Percentiles rank a stretch among this genome's conserved stretches.
phyloP scores from a whole-genome alignment of 64 coral and sea anemone species.

The Pocillopora verrucosa region DNA sequence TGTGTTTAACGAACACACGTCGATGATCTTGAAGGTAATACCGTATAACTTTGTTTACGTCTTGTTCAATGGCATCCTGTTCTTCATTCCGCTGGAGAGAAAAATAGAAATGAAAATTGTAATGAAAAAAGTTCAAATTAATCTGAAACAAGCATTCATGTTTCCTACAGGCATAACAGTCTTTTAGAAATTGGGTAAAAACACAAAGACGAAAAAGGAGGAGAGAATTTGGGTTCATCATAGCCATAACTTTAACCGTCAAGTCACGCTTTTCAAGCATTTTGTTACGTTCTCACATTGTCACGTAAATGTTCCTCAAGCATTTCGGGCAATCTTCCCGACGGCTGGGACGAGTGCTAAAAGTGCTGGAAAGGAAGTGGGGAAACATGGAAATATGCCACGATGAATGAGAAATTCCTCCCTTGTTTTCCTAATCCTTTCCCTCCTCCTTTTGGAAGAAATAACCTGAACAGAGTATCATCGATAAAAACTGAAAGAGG shows the following conservation, averaged over 20 bases:
- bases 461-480: not conserved
- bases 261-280: not conserved
- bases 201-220: not conserved
- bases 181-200: not conserved
- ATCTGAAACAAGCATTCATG: not conserved
- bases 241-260: not conserved
- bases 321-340: no score
- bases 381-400: not conserved
- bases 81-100: constrained; percentile 69
- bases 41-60: constrained; percentile 85
- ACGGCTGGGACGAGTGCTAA: not conserved
- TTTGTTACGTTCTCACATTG: not conserved
- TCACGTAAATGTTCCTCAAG: no score
- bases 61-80: constrained; percentile 38
- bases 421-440: not conserved
- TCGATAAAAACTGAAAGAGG: not conserved
- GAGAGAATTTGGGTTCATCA: not conserved
- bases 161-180: not conserved
- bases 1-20: constrained; percentile 89
- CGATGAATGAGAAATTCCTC: not conserved
- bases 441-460: not conserved
- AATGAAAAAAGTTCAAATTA: not conserved
- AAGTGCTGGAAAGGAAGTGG: not conserved
- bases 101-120: not conserved
- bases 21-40: constrained; percentile 85